phyloP scores from a whole-genome alignment of 1,140 invertebrate genomes.

The Laupala kohalensis region DNA sequence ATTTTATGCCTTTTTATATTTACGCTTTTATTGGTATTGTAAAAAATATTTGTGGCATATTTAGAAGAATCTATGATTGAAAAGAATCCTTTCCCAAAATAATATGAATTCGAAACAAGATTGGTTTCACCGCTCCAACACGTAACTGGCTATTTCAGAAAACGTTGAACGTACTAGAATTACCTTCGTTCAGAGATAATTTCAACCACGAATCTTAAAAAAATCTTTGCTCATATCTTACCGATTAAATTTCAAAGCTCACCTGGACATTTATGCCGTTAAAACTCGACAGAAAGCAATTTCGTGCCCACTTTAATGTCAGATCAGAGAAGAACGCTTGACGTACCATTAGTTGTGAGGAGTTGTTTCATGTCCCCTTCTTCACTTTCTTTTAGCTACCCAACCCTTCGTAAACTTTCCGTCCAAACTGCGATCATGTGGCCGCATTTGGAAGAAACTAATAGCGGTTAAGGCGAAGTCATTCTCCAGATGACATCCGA shows the following conservation, averaged over 20 bases:
- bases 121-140: no score
- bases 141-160: no score
- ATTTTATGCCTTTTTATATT: no score
- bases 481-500: neutral
- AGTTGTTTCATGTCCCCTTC: neutral
- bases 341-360: neutral
- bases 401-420: neutral
- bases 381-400: neutral
- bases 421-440: neutral
- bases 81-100: no score
- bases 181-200: neutral
- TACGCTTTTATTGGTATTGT: no score
- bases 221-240: neutral
- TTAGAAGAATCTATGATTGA: no score
- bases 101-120: no score
- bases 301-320: neutral
- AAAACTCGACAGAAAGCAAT: neutral
- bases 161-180: neutral
- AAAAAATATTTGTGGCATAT: no score
- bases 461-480: neutral
- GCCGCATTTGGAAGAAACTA: neutral
- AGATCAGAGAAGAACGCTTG: neutral
- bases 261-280: neutral
- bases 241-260: neutral
- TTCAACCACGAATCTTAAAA: neutral